Percentiles rank a stretch among this genome's conserved stretches.
phyloP scores from a whole-genome alignment of 2,888 invertebrate genomes.

The Plebejus anna region DNA sequence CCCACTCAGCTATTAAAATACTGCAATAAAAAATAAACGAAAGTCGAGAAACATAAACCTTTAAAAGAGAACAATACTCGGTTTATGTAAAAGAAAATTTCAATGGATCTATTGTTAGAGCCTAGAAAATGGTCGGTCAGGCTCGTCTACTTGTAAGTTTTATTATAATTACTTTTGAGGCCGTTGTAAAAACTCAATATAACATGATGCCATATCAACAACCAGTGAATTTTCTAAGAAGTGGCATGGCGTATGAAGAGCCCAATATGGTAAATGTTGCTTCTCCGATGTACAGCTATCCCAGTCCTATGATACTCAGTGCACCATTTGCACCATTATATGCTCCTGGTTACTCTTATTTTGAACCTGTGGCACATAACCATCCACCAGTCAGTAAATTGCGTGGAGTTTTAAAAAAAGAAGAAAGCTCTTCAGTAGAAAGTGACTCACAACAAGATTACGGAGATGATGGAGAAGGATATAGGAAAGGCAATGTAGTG shows the following conservation, averaged over 20 bases:
- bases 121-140: neutral
- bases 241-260: neutral
- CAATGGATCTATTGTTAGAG: neutral
- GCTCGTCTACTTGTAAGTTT: neutral
- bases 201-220: conserved; percentile 12
- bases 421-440: neutral
- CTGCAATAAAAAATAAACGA: neutral
- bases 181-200: neutral
- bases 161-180: neutral
- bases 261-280: neutral
- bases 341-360: conserved; percentile 51
- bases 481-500: neutral
- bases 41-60: neutral
- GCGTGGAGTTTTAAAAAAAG: neutral
- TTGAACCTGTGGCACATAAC: conserved; percentile 58
- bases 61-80: neutral
- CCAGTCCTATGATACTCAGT: conserved; percentile 36
- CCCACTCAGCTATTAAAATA: neutral
- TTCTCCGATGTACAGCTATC: conserved; percentile 30
- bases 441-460: neutral
- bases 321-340: conserved; percentile 46
- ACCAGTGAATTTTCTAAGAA: conserved; percentile 7
- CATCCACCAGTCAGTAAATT: conserved; percentile 52
- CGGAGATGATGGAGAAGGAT: neutral
- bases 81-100: neutral